Percentiles rank a stretch among this genome's conserved stretches.
Evolutionary conservation across 2,888 invertebrate genomes (phyloP).

Genomic region (Callimorpha dominula): DNA sequence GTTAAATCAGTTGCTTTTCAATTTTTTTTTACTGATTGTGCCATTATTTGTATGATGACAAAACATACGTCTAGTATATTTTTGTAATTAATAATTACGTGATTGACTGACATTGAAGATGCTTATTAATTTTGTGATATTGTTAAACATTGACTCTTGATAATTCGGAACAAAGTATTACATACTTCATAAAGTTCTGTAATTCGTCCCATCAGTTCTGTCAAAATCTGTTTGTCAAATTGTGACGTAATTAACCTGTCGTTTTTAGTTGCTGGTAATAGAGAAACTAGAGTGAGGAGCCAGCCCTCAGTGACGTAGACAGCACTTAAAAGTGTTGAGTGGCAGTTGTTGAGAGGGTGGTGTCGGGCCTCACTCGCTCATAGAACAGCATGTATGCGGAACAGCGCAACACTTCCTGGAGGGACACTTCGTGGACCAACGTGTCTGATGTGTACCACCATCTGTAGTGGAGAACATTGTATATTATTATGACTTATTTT

Average conservation of each 20-base stretch:
- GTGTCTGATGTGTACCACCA: constrained; percentile 97
- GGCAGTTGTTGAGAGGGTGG: constrained; percentile 41
- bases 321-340: constrained; percentile 56
- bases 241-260: background rate
- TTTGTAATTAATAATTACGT: background rate
- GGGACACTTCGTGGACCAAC: constrained; percentile 92
- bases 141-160: background rate
- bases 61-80: background rate
- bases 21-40: background rate
- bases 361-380: constrained; percentile 84
- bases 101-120: background rate
- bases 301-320: background rate
- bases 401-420: constrained; percentile 93
- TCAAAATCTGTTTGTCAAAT: too few relatives aligned
- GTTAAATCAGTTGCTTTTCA: background rate
- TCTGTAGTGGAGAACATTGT: constrained; percentile 66
- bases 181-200: background rate
- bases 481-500: background rate
- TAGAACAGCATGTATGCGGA: constrained; percentile 98
- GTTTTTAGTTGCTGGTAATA: background rate
- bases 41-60: background rate
- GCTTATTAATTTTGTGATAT: background rate
- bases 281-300: background rate
- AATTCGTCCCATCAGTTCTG: too few relatives aligned
- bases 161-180: background rate